Percentiles rank a stretch among this genome's conserved stretches.
Conservation (phyloP, 2,888 invertebrate species). For the Eupeodes latifasciatus region DNA sequence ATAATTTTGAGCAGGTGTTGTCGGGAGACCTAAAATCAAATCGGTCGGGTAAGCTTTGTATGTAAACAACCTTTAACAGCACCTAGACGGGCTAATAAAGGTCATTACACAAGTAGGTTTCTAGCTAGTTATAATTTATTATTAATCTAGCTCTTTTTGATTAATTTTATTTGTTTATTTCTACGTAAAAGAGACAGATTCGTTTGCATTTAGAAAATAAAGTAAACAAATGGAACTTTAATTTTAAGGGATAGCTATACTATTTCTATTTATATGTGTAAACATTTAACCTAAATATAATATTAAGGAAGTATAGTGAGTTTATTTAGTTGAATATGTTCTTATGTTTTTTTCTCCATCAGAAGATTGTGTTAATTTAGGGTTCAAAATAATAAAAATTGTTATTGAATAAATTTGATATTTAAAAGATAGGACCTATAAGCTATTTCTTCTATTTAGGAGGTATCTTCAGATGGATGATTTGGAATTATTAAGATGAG, state of each 20-base stretch:
- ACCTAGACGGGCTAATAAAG: constrained; percentile 46
- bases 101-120: constrained; percentile 54
- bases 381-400: too few species aligned
- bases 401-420: too few species aligned
- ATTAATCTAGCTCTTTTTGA: not conserved
- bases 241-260: not conserved
- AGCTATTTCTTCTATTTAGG: too few species aligned
- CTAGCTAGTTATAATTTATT: not conserved
- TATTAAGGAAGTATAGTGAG: too few species aligned
- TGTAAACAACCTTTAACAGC: constrained; percentile 49
- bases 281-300: too few species aligned
- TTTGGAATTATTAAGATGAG: too few species aligned
- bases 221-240: not conserved
- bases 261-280: too few species aligned
- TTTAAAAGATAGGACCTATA: too few species aligned
- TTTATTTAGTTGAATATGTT: too few species aligned
- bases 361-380: too few species aligned
- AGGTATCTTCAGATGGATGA: too few species aligned
- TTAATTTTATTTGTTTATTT: not conserved
- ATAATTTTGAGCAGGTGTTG: constrained; percentile 64
- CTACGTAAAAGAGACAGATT: not conserved
- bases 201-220: not conserved
- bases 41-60: constrained; percentile 9
- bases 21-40: constrained; percentile 24
- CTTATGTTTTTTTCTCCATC: too few species aligned